Percentiles rank a stretch among this genome's conserved stretches.
Conservation (phyloP, 2,888 invertebrate genomes). For the Capitulum mitella region DNA sequence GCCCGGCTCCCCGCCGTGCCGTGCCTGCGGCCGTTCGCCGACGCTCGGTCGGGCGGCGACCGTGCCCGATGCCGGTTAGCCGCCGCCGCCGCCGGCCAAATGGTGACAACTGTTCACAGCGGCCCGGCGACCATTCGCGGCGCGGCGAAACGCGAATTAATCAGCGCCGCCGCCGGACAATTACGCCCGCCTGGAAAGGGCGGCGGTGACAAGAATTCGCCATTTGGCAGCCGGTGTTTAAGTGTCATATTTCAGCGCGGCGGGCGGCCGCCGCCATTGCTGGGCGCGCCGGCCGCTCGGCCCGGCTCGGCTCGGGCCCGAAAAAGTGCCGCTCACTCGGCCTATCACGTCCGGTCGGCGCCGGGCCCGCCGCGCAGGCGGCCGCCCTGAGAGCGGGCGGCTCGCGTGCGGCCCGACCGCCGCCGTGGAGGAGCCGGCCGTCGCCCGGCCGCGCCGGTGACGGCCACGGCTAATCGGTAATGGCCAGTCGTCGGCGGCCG, state of each 20-base stretch:
- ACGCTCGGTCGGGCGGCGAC: background rate
- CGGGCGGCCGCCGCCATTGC: background rate
- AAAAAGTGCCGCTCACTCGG: background rate
- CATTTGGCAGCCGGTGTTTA: background rate
- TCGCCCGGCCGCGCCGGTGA: background rate
- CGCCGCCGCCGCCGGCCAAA: background rate
- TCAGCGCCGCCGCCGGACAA: background rate
- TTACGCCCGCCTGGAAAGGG: background rate
- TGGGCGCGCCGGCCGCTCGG: background rate
- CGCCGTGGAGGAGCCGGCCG: background rate
- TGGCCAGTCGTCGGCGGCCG: background rate
- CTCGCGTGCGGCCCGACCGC: background rate
- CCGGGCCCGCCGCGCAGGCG: background rate
- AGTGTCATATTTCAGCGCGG: background rate
- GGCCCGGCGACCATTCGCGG: background rate
- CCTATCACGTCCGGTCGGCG: background rate
- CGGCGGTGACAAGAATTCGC: background rate
- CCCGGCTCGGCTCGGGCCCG: background rate
- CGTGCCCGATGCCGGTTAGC: background rate
- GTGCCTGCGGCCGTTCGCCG: background rate
- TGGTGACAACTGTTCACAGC: slow-evolving; percentile 16
- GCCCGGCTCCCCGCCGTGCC: background rate
- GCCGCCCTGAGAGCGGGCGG: background rate
- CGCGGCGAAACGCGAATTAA: background rate
- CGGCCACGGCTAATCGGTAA: background rate